Percentiles rank a stretch among this genome's conserved stretches.
Conservation (phyloP, 1,140 invertebrate genomes). For the Polypedilum pembai region DNA sequence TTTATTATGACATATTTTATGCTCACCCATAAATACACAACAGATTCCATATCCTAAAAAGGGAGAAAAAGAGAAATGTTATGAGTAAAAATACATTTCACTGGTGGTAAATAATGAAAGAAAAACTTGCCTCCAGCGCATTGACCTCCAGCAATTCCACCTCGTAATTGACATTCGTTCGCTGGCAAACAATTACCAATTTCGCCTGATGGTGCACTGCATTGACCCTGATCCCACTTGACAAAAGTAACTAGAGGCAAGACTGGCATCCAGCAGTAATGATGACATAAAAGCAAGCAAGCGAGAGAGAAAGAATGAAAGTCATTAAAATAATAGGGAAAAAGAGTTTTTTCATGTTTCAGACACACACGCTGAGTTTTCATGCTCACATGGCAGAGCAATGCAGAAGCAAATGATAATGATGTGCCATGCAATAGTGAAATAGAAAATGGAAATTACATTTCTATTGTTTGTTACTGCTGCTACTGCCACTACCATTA, state of each 20-base stretch:
- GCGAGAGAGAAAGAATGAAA: neutral
- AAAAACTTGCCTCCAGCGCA: conserved; percentile 66
- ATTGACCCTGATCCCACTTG: conserved; percentile 61
- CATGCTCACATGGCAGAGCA: conserved; percentile 4
- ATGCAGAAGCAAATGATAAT: conserved; percentile 9
- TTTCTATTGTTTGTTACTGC: too few relatives aligned
- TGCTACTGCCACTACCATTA: too few relatives aligned
- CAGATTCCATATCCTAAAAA: conserved; percentile 37
- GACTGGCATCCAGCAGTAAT: conserved; percentile 45
- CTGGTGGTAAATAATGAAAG: conserved; percentile 48
- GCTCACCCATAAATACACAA: conserved; percentile 39
- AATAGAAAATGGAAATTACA: too few relatives aligned
- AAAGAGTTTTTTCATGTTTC: neutral
- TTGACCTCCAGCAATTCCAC: conserved; percentile 60
- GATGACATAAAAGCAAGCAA: neutral
- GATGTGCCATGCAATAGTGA: neutral
- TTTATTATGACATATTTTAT: conserved; percentile 21
- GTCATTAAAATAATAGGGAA: neutral
- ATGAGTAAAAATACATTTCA: conserved; percentile 30
- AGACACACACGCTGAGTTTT: neutral
- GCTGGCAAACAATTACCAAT: conserved; percentile 66
- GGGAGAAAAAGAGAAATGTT: conserved; percentile 19
- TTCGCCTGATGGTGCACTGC: conserved; percentile 59
- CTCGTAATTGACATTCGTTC: conserved; percentile 56
- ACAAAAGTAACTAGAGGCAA: conserved; percentile 66